Conservation (phyloP, 1,140 invertebrate genomes). For the Maniola jurtina region DNA sequence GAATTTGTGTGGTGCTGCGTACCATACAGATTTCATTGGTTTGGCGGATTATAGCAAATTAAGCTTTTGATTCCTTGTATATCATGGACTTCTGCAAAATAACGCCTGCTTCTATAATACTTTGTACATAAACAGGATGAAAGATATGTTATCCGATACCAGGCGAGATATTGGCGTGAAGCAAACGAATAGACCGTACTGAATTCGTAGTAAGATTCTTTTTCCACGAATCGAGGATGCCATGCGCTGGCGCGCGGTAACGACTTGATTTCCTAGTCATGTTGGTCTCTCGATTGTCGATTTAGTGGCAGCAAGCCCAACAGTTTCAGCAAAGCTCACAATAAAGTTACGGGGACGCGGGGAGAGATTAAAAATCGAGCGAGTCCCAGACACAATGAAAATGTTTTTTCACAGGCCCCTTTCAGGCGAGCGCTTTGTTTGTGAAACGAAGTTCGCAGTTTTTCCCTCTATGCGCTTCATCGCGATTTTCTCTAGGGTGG, state of each 20-base stretch:
- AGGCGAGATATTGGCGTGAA: no score
- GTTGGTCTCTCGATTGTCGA: constrained; percentile 36
- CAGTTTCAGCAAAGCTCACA: constrained; percentile 60
- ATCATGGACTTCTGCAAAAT: no score
- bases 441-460: constrained; percentile 69
- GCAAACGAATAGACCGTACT: no score
- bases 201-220: no score
- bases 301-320: constrained; percentile 47
- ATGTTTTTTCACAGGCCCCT: constrained; percentile 69
- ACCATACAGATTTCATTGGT: no score
- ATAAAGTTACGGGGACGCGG: constrained; percentile 62
- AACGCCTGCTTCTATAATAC: no score
- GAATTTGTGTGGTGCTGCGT: no score
- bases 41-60: no score
- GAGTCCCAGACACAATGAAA: constrained; percentile 70
- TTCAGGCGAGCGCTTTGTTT: constrained; percentile 67
- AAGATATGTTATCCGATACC: no score
- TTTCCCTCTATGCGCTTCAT: constrained; percentile 62
- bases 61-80: no score
- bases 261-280: constrained; percentile 24
- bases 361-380: constrained; percentile 73
- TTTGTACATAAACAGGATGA: no score
- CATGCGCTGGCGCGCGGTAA: background rate
- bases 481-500: constrained; percentile 50
- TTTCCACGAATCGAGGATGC: no score